A percentile compares a stretch with the other conserved stretches of the same genome.
phyloP scores from a whole-genome alignment of 2,113 vertebrate species.

The Girardinichthys multiradiatus region DNA sequence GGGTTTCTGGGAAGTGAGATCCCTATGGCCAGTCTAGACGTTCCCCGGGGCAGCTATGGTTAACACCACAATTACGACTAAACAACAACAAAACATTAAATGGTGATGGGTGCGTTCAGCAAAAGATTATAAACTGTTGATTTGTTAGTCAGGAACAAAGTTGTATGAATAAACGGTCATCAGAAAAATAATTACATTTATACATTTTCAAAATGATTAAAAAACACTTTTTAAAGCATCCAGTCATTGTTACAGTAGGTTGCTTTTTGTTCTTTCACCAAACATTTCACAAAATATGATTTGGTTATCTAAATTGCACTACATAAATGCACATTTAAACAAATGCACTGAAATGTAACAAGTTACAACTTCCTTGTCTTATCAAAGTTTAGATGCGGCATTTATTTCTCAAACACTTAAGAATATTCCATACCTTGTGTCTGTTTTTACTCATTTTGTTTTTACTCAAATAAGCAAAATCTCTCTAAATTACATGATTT shows the following conservation, averaged over 20 bases:
- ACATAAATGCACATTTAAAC: conserved; percentile 34
- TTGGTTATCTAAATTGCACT: background rate
- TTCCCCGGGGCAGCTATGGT: conserved; percentile 6
- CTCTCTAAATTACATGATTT: background rate
- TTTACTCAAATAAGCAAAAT: background rate
- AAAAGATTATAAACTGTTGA: background rate
- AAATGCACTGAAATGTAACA: conserved; percentile 64
- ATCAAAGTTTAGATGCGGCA: background rate
- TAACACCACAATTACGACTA: background rate
- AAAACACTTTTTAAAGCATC: background rate
- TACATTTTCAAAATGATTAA: too few species aligned
- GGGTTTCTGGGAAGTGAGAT: conserved; percentile 26
- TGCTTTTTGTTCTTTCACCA: background rate
- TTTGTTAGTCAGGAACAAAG: too few species aligned
- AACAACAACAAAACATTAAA: conserved; percentile 3
- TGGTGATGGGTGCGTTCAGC: background rate
- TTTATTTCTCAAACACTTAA: background rate
- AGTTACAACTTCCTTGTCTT: background rate
- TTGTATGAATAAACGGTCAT: background rate
- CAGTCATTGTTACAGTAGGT: conserved; percentile 11
- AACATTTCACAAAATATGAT: background rate
- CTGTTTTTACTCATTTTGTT: background rate
- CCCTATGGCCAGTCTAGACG: conserved; percentile 17
- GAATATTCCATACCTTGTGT: background rate
- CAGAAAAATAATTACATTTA: too few species aligned